These are phyloP conservation scores for Pempheris klunzingeri DNA, from an alignment of 2,797 vertebrate genomes.

Conservation along the genomic window DNA sequence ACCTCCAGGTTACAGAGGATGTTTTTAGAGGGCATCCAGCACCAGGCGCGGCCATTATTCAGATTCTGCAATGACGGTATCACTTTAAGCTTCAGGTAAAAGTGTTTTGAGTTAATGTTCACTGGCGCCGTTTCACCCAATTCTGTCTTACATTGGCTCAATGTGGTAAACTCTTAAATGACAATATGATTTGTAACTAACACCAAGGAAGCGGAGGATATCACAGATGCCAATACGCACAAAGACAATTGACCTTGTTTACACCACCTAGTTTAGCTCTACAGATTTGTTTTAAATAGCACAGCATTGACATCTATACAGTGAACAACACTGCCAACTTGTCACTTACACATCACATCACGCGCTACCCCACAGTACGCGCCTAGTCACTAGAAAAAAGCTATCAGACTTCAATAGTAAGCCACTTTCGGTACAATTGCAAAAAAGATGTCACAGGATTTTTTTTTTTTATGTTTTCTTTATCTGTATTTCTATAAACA, in stretches of 20 bases:
- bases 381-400: conserved; percentile 90
- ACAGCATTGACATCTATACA: conserved; percentile 89
- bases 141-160: conserved; percentile 68
- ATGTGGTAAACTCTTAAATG: conserved; percentile 73
- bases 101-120: conserved; percentile 34
- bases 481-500: conserved; percentile 93
- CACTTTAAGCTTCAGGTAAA: conserved; percentile 37
- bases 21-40: conserved; percentile 62
- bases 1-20: conserved; percentile 40
- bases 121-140: conserved; percentile 46
- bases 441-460: conserved; percentile 94
- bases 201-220: conserved; percentile 79
- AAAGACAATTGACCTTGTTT: conserved; percentile 85
- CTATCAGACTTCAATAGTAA: conserved; percentile 95
- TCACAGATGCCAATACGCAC: conserved; percentile 83
- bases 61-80: conserved; percentile 37
- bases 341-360: conserved; percentile 91
- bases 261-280: conserved; percentile 86
- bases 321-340: conserved; percentile 88
- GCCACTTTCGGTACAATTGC: conserved; percentile 99
- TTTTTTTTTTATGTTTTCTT: conserved; percentile 81
- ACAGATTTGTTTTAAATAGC: conserved; percentile 87
- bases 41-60: conserved; percentile 50
- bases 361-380: conserved; percentile 87
- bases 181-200: conserved; percentile 77